Percentiles rank a stretch among this genome's conserved stretches.
Evolutionary conservation across 1,140 invertebrate species (phyloP).

Genomic region (Calliopsis andreniformis): DNA sequence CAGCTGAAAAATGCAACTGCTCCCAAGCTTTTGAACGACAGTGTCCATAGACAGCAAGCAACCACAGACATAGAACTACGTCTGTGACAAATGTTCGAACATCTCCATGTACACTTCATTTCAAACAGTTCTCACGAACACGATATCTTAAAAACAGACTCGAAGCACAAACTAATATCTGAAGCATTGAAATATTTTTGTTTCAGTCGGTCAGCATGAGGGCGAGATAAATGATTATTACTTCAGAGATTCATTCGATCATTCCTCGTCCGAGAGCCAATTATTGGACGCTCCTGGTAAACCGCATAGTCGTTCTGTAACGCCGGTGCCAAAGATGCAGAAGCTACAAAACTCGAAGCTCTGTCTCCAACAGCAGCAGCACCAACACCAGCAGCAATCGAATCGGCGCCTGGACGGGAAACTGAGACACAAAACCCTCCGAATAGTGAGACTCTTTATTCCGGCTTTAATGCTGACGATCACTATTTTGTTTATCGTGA

Average conservation of each 20-base stretch:
- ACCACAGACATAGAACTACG: too few relatives aligned
- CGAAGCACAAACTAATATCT: not conserved
- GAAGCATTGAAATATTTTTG: slow-evolving; percentile 42
- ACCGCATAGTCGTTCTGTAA: slow-evolving; percentile 78
- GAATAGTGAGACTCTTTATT: slow-evolving; percentile 86
- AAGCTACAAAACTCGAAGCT: slow-evolving; percentile 81
- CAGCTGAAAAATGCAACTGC: too few relatives aligned
- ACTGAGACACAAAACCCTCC: slow-evolving; percentile 81
- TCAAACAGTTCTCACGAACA: not conserved
- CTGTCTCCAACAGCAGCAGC: slow-evolving; percentile 68
- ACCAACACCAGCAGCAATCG: slow-evolving; percentile 52
- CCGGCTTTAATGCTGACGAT: slow-evolving; percentile 87
- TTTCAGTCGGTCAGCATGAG: slow-evolving; percentile 77
- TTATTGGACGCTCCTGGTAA: slow-evolving; percentile 82
- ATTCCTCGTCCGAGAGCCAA: slow-evolving; percentile 89
- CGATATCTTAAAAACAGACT: too few relatives aligned
- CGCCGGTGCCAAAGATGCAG: slow-evolving; percentile 83
- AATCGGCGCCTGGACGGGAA: slow-evolving; percentile 44
- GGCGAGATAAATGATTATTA: slow-evolving; percentile 84
- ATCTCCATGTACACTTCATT: too few relatives aligned
- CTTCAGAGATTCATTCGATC: slow-evolving; percentile 89
- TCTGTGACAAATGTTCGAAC: too few relatives aligned
- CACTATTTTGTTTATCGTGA: slow-evolving; percentile 84
- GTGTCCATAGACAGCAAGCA: too few relatives aligned
- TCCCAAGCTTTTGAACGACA: too few relatives aligned